Conservation (phyloP, 2,797 vertebrate species). For the Ficedula albicollis region DNA sequence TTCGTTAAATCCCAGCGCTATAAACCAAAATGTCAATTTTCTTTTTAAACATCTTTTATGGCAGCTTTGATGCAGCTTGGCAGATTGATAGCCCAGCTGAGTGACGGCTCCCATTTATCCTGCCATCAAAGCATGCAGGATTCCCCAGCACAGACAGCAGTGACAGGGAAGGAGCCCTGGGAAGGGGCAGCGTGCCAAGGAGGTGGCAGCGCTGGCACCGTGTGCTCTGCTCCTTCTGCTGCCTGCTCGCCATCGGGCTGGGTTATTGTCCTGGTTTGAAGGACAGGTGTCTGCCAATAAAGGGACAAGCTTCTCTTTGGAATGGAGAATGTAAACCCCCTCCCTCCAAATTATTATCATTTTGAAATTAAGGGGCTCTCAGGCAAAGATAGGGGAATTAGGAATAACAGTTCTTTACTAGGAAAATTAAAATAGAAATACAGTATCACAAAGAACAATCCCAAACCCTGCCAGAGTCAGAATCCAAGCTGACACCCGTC, state of each 20-base stretch:
- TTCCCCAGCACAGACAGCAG: neutral
- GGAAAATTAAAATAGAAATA: too few relatives aligned
- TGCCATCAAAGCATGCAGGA: neutral
- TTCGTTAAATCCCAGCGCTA: neutral
- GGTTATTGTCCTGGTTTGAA: too few relatives aligned
- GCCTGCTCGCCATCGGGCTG: neutral
- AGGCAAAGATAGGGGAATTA: too few relatives aligned
- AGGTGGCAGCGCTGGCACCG: neutral
- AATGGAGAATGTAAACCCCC: too few relatives aligned
- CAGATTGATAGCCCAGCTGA: slow-evolving; percentile 48
- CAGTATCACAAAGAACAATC: too few relatives aligned
- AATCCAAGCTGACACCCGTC: too few relatives aligned
- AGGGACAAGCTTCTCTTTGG: too few relatives aligned
- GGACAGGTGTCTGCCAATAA: too few relatives aligned
- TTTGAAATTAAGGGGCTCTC: too few relatives aligned
- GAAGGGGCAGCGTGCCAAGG: neutral
- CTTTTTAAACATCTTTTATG: slow-evolving; percentile 52
- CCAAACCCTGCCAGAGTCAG: too few relatives aligned
- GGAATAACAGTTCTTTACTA: too few relatives aligned
- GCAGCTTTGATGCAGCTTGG: slow-evolving; percentile 27
- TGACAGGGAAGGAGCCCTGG: neutral
- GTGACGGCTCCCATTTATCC: slow-evolving; percentile 17
- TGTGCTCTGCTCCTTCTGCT: neutral
- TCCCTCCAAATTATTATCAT: too few relatives aligned
- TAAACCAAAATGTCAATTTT: slow-evolving; percentile 66